phyloP scores from a whole-genome alignment of 37 sponge, comb jelly and placozoan species.

The Petrosia ficiformis region DNA sequence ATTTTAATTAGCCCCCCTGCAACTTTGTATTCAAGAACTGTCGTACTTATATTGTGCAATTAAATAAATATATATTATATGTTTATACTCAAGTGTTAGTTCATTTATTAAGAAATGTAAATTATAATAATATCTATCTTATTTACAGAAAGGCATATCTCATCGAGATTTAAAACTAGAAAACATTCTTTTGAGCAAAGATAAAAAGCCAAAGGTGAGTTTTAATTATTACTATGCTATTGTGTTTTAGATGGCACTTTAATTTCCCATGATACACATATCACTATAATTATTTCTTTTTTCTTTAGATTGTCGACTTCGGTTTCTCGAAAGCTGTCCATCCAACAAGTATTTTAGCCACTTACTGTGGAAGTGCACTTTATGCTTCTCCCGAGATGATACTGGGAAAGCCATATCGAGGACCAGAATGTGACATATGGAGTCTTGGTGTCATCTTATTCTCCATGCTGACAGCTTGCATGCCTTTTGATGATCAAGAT shows the following conservation, averaged over 20 bases:
- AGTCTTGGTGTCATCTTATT: conserved; percentile 88
- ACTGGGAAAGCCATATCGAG: conserved; percentile 60
- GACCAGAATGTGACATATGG: conserved; percentile 86
- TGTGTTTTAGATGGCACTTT: not conserved
- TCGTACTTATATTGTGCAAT: too few species aligned
- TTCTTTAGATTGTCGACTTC: conserved; percentile 73
- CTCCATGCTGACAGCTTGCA: conserved; percentile 83
- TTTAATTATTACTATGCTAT: too few species aligned
- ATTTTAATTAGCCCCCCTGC: too few species aligned
- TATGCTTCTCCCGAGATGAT: conserved; percentile 87
- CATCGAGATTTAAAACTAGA: conserved; percentile 79
- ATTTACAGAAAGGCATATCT: conserved; percentile 44
- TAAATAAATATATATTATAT: too few species aligned
- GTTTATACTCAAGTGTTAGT: too few species aligned
- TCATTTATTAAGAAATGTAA: not conserved
- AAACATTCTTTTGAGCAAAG: conserved; percentile 60
- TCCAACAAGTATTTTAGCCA: conserved; percentile 22
- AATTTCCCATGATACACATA: not conserved
- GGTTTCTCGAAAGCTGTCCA: conserved; percentile 67
- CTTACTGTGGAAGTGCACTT: conserved; percentile 80
- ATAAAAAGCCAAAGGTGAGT: conserved; percentile 53
- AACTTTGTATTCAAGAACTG: too few species aligned
- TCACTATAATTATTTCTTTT: too few species aligned
- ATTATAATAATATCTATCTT: not conserved
- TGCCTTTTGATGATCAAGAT: conserved; percentile 86